Conservation (phyloP, 2,113 vertebrate species). For the Tragulus kanchil region DNA sequence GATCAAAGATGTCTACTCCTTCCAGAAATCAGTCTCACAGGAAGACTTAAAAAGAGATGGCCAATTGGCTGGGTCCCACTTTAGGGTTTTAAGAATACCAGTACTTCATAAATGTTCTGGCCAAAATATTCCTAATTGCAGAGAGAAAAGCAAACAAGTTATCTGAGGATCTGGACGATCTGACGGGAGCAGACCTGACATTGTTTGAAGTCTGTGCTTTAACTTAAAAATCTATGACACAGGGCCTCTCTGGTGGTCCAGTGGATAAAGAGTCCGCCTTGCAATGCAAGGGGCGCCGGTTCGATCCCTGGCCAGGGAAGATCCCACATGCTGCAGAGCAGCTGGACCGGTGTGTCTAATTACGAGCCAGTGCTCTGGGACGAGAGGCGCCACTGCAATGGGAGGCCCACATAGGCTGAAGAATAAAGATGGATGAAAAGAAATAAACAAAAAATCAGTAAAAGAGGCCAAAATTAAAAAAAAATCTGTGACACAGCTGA, state of each 20-base stretch:
- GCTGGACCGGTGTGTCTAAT: too few relatives aligned
- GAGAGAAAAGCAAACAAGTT: background rate
- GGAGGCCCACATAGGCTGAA: too few relatives aligned
- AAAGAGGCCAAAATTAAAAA: too few relatives aligned
- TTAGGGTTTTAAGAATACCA: background rate
- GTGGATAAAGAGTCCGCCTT: too few relatives aligned
- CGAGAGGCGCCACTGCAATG: too few relatives aligned
- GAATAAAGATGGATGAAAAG: too few relatives aligned
- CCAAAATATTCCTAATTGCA: background rate
- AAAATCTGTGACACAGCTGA: background rate
- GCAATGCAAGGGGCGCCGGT: too few relatives aligned
- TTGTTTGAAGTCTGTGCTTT: background rate
- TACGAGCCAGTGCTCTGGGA: too few relatives aligned
- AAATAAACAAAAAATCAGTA: too few relatives aligned
- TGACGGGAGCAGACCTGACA: background rate
- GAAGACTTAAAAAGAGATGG: background rate
- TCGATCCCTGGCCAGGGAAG: too few relatives aligned
- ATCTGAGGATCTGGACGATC: background rate
- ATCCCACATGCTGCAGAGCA: too few relatives aligned
- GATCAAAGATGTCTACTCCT: background rate
- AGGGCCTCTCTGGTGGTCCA: too few relatives aligned
- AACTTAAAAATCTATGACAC: background rate
- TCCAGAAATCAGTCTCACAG: background rate
- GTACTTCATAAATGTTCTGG: fast-evolving
- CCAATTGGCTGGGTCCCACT: background rate